A percentile compares a stretch with the other conserved stretches of the same genome.
These are phyloP conservation scores for Heliconius hermathena DNA, from an alignment of 1,140 invertebrate genomes.

Conservation along the genomic window DNA sequence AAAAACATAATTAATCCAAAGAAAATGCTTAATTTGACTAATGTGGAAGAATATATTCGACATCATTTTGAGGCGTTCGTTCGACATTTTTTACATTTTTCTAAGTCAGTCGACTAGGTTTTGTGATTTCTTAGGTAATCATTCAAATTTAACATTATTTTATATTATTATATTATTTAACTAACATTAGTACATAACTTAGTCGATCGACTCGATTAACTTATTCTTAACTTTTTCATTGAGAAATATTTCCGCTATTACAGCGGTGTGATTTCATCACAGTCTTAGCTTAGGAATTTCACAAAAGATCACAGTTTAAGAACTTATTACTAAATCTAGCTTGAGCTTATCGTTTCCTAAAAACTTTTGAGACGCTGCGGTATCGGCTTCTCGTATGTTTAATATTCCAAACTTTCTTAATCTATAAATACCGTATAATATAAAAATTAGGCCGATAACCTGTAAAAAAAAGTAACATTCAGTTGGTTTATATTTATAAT, in stretches of 20 bases:
- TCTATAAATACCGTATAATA: constrained; percentile 46
- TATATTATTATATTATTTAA: too few species aligned
- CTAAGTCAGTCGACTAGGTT: neutral
- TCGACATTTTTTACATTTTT: neutral
- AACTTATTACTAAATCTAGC: neutral
- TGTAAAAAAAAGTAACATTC: constrained; percentile 40
- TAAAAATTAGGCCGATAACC: constrained; percentile 49
- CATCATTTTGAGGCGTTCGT: neutral
- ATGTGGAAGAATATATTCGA: neutral
- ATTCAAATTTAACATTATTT: too few species aligned
- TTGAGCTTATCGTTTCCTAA: constrained; percentile 20
- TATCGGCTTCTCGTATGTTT: constrained; percentile 24
- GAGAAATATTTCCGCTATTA: neutral
- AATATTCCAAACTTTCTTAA: constrained; percentile 22
- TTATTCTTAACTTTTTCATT: neutral
- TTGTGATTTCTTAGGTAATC: too few species aligned
- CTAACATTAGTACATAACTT: too few species aligned
- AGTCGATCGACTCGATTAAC: too few species aligned
- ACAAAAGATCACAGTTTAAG: neutral
- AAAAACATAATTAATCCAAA: neutral
- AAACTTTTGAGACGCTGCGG: constrained; percentile 32
- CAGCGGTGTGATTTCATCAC: neutral
- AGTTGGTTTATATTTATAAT: too few species aligned
- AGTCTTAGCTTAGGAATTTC: neutral
- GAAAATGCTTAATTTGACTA: neutral